Evolutionary conservation across 2,888 invertebrate species (phyloP).

Genomic region (Hypolimnas misippus): DNA sequence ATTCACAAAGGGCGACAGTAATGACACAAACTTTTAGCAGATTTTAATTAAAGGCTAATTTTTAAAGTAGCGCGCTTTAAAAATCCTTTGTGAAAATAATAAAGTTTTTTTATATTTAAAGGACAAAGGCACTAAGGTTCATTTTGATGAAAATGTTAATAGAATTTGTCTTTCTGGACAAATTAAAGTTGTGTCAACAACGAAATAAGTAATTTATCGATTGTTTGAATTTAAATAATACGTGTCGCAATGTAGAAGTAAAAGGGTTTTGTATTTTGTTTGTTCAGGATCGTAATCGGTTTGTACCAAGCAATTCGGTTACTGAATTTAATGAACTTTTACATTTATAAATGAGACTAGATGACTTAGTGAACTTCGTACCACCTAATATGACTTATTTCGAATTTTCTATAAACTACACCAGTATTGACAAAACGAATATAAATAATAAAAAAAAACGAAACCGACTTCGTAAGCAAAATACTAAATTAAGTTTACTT

Average conservation of each 20-base stretch:
- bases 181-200: neutral
- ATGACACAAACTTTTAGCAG: conserved; percentile 70
- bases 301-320: neutral
- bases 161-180: neutral
- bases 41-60: conserved; percentile 79
- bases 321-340: neutral
- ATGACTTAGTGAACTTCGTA: neutral
- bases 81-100: conserved; percentile 51
- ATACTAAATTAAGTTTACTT: too few relatives aligned
- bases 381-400: neutral
- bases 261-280: neutral
- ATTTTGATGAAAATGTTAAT: neutral
- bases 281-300: neutral
- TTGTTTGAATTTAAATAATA: neutral
- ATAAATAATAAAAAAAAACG: neutral
- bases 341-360: neutral
- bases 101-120: neutral
- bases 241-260: neutral
- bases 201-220: neutral
- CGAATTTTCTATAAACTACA: too few relatives aligned
- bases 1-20: conserved; percentile 70
- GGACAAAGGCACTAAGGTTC: too few relatives aligned
- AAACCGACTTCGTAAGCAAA: too few relatives aligned
- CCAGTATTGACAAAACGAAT: too few relatives aligned
- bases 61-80: conserved; percentile 63